Evolutionary conservation across 2,888 invertebrate genomes (phyloP).

Genomic region (Imbricaverruca yamaguchii): DNA sequence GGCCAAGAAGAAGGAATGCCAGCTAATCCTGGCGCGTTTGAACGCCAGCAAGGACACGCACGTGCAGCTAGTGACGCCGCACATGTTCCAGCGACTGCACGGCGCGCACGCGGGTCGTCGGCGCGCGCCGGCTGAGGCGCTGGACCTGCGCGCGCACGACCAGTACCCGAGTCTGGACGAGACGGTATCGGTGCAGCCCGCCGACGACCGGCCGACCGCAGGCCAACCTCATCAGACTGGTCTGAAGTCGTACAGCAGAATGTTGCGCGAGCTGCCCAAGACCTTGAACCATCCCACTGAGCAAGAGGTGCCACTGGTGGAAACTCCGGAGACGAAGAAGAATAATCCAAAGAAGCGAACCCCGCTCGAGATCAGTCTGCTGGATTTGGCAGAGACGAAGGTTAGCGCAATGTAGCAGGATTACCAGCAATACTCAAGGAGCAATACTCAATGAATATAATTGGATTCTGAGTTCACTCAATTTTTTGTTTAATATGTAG

Average conservation of each 20-base stretch:
- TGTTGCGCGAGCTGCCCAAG: conserved; percentile 7
- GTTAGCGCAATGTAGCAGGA: not conserved
- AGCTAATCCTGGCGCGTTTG: conserved; percentile 14
- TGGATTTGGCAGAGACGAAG: not conserved
- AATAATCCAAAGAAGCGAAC: not conserved
- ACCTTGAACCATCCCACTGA: not conserved
- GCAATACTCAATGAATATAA: no score
- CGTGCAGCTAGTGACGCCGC: conserved; percentile 9
- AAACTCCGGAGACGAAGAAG: not conserved
- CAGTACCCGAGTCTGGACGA: conserved; percentile 8
- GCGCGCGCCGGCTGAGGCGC: conserved; percentile 3
- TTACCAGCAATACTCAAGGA: no score
- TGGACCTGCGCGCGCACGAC: not conserved
- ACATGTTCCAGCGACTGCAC: conserved; percentile 1
- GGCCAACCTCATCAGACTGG: not conserved
- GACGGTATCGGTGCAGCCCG: not conserved
- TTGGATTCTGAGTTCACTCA: no score
- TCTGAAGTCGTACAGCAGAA: not conserved
- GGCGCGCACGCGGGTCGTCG: not conserved
- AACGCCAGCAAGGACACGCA: conserved; percentile 20
- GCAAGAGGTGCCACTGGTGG: not conserved
- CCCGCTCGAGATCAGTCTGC: not conserved
- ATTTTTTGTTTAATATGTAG: no score
- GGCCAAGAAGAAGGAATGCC: conserved; percentile 11
- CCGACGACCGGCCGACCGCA: not conserved